Base-by-base conservation (phyloP, 2,797 vertebrate genomes). In the Gymnoscopelus braueri region DNA sequence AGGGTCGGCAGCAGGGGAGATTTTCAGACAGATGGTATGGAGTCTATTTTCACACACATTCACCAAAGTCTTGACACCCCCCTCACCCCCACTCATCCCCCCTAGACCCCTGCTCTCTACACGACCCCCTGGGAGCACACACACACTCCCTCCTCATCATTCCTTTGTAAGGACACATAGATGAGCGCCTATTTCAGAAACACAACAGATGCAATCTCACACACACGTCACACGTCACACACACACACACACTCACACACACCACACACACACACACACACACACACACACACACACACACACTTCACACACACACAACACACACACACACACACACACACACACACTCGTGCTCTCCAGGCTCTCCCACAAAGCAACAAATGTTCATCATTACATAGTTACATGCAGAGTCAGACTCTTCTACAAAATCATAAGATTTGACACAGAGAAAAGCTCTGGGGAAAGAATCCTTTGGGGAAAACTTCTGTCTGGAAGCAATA, bases 41-140 rank as follows among this genome's bases (percentile, higher is more conserved):
- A 56, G 77, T 90, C 93, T 93, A 94, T 95, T 94, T 95, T 94
- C n/a, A n/a, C 78, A 35, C 35, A 35, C 87, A 88, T 82, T 76
- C 77, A 67, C 49, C 77, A n/a, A 76, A 81, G 82, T 84, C 86
- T 83, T 88, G 82, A 85, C 80, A 79, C 63, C 65, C 77, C 54
- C n/a, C n/a, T n/a, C n/a, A n/a, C n/a, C n/a, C n/a, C n/a, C n/a
- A n/a, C 77, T 61, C 71, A 67, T n/a, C 67, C 35, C 63, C 75
- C 74, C 72, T 54, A 54, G 71, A 78, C 72, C 63, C 74, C 82
- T 39, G 66, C 73, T 74, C 77, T 69, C 74, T 63, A 58, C 66
- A 61, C 82, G 81, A 90, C 84, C 91, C 88, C 64, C 35, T 4
- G n/a, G 54, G 55, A 68, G 69, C 71, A 49, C 11, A 35, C 26